These are phyloP conservation scores for Tor tambroides DNA, from an alignment of 2,113 vertebrate genomes.

Conservation along the genomic window DNA sequence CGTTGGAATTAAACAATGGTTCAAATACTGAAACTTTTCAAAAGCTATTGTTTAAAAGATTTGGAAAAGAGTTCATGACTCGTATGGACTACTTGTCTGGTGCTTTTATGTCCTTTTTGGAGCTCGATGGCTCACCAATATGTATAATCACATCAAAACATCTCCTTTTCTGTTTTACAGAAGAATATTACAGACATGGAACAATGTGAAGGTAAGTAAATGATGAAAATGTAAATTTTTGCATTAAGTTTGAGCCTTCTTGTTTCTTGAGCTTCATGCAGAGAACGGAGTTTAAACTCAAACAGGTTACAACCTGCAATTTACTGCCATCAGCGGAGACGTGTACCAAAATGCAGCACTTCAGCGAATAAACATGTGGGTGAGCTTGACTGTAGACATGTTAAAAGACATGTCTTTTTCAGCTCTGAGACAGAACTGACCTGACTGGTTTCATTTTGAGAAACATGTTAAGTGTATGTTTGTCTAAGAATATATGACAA, in stretches of 20 bases:
- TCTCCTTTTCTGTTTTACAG: too few species aligned
- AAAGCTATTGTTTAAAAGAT: not conserved
- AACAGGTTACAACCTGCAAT: not conserved
- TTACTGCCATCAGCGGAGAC: too few species aligned
- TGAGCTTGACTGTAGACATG: too few species aligned
- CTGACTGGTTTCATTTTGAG: not conserved
- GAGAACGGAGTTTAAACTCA: not conserved
- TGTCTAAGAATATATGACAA: not conserved
- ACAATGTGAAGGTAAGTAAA: not conserved
- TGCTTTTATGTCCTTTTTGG: not conserved
- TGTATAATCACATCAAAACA: too few species aligned
- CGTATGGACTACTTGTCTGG: not conserved
- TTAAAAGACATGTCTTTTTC: too few species aligned
- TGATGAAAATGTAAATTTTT: too few species aligned
- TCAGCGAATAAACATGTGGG: not conserved
- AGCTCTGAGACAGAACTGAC: not conserved
- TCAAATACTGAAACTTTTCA: not conserved
- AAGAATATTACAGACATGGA: too few species aligned
- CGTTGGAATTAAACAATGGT: not conserved
- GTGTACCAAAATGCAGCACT: not conserved
- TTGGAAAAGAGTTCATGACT: not conserved
- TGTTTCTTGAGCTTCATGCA: not conserved
- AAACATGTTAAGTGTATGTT: not conserved
- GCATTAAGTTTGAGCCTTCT: not conserved
- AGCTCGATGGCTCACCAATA: not conserved